Percentiles rank a stretch among this genome's conserved stretches.
Conservation (phyloP, 2,888 invertebrate species). For the Sphaerophoria rueppellii region DNA sequence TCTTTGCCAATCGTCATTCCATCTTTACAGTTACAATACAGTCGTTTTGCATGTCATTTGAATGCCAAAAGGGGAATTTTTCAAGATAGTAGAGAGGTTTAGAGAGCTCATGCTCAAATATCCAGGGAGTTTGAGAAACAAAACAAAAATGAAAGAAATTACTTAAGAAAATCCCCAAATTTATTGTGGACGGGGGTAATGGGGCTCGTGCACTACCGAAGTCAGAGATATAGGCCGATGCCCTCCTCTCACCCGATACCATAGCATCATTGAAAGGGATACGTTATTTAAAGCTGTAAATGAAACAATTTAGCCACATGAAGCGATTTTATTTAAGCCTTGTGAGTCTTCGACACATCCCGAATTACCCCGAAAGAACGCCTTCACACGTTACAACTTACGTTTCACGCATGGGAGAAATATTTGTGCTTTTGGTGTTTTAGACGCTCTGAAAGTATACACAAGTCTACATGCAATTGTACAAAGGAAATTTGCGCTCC, state of each 20-base stretch:
- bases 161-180: constrained; percentile 47
- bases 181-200: constrained; percentile 6
- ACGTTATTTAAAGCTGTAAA: constrained; percentile 73
- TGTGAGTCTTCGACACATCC: constrained; percentile 24
- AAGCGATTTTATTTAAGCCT: constrained; percentile 38
- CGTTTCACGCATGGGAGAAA: constrained; percentile 13
- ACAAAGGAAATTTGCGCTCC: not conserved
- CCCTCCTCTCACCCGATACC: constrained; percentile 1
- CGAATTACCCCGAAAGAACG: constrained; percentile 2
- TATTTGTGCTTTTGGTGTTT: too few relatives aligned
- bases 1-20: constrained; percentile 70
- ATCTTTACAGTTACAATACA: constrained; percentile 74
- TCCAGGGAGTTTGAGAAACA: constrained; percentile 12
- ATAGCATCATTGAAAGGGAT: constrained; percentile 70
- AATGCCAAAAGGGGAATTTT: constrained; percentile 74
- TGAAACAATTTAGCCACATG: constrained; percentile 70
- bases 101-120: constrained; percentile 34
- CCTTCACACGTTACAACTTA: constrained; percentile 12
- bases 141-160: constrained; percentile 11
- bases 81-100: constrained; percentile 53
- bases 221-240: constrained; percentile 26
- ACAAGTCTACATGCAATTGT: too few relatives aligned
- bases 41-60: constrained; percentile 75
- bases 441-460: too few relatives aligned
- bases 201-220: not conserved